These are phyloP conservation scores for Leptinotarsa lineolata DNA, from an alignment of 1,140 invertebrate species.

Conservation along the genomic window DNA sequence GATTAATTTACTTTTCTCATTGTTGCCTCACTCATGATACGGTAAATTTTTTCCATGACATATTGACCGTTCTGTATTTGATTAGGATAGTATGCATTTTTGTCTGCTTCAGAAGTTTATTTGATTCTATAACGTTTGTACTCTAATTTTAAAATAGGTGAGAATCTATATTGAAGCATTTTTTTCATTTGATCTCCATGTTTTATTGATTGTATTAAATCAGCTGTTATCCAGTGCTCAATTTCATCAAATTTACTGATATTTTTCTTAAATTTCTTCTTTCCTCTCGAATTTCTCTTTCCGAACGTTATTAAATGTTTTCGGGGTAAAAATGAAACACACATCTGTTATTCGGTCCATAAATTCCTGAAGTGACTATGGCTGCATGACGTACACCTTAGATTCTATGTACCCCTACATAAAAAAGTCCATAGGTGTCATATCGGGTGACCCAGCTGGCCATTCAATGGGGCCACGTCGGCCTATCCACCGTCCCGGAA, in stretches of 20 bases:
- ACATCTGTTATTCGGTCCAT: too few species aligned
- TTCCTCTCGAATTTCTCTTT: too few species aligned
- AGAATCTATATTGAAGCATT: not conserved
- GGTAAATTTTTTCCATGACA: conserved; percentile 15
- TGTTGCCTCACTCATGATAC: conserved; percentile 11
- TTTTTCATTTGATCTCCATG: not conserved
- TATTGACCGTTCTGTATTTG: conserved; percentile 10
- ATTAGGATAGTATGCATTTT: not conserved
- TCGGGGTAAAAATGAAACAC: too few species aligned
- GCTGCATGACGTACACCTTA: too few species aligned
- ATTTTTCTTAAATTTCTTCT: conserved; percentile 1
- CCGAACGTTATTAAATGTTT: too few species aligned
- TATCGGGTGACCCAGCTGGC: too few species aligned
- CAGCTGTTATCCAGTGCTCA: not conserved
- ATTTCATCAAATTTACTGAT: not conserved
- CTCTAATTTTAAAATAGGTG: not conserved
- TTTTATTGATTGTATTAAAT: conserved; percentile 4
- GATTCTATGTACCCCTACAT: too few species aligned
- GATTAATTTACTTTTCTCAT: conserved; percentile 4
- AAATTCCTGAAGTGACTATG: too few species aligned
- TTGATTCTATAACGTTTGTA: conserved; percentile 6
- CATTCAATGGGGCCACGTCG: too few species aligned
- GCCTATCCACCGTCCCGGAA: too few species aligned
- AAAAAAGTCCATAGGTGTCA: too few species aligned
- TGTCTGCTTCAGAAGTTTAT: conserved; percentile 5